Evolutionary conservation across 2,113 vertebrate species (phyloP).

Genomic region (Phylloscopus whistleri): DNA sequence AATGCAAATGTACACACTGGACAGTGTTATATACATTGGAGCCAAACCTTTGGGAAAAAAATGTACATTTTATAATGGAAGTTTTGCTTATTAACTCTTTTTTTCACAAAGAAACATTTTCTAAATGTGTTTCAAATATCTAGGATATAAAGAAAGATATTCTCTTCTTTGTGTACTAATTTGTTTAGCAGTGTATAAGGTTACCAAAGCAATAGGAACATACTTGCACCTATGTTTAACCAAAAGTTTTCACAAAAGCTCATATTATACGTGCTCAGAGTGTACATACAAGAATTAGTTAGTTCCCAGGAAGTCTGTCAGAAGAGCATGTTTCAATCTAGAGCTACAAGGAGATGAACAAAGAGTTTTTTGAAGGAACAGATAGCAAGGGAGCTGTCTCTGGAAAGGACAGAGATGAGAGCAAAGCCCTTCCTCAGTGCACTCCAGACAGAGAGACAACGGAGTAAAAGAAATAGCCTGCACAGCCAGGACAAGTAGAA

Average conservation of each 20-base stretch:
- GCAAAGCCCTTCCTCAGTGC: background rate
- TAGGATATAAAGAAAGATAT: background rate
- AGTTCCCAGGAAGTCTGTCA: background rate
- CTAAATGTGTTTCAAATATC: background rate
- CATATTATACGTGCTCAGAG: rapidly evolving
- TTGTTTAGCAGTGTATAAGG: background rate
- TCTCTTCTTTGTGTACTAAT: background rate
- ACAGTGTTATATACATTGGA: background rate
- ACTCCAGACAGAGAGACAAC: background rate
- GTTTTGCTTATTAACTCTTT: background rate
- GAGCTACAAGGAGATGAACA: background rate
- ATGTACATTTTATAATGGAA: background rate
- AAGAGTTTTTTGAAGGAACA: background rate
- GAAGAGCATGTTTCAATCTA: background rate
- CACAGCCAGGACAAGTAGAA: background rate
- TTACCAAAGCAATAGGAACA: background rate
- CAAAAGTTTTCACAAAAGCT: background rate
- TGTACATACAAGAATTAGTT: background rate
- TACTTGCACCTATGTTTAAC: background rate
- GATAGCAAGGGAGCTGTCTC: background rate
- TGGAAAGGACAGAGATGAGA: background rate
- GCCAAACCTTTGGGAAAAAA: background rate
- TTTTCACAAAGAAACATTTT: background rate
- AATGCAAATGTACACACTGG: background rate
- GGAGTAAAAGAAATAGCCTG: background rate